Base-by-base conservation (phyloP, 2,113 vertebrate genomes). In the Tachycineta bicolor region DNA sequence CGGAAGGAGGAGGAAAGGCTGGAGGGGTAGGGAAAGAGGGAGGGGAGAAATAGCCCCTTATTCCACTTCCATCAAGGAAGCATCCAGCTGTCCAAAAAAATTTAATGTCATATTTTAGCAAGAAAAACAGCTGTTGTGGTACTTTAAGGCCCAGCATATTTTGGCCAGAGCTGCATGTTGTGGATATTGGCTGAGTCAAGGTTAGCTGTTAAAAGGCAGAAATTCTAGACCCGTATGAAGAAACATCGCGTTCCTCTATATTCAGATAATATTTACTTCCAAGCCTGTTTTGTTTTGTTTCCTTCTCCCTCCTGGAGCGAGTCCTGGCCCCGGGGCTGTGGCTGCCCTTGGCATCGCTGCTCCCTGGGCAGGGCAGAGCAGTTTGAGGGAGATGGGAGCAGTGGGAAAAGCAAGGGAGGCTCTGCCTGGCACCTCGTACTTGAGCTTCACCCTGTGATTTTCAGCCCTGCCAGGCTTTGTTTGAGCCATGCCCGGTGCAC, bases 241-340 rank as follows among this genome's bases (percentile, higher is more conserved):
- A 94, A 79, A 90, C 93, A 69, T 85, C 17, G 29, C 19, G 88
- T 97, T 97, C 97, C 90, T 96, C 96, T 86, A 81, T 86, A 94
- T 94, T 77, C 97, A 95, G 97, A 97, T 95, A 97, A 96, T 94
- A 94, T 96, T 97, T 95, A 96, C 93, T 97, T 84, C 93, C 82
- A 64, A 76, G 77, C 53, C 70, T 90, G 90, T 77, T 95, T 94
- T 94, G 83, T 89, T 96, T 92, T 94, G 85, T 95, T 96, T 93
- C 65, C 82, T 93, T 86, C 77, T 94, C 85, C 85, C 79, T 89
- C 82, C 79, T 90, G 87, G 87, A 93, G 73, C 1, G 9, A 29
- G 41, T 44, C 56, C 91, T 33, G 11, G 75, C 56, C 63, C 63
- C 0, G 2, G n/a, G 63, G 73, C 87, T 59, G 71, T 37, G 55